Evolutionary conservation across 1,140 invertebrate species (phyloP), one percentile per base, ranked within the genome.

Genomic region (Coelopa frigida): DNA sequence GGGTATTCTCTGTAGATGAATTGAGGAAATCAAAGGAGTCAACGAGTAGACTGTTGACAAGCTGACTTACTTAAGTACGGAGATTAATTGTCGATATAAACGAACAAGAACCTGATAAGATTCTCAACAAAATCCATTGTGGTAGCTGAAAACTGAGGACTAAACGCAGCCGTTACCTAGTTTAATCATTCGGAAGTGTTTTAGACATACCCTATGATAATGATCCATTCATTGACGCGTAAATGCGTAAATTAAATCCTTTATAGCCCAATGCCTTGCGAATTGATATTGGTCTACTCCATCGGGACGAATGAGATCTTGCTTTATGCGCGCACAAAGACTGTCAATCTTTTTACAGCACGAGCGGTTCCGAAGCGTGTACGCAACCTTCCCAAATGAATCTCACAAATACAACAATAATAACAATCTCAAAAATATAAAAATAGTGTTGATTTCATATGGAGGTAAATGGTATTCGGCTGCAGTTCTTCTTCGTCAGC

Each of bases 321-420:
- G 75, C 55, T 77, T 73, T 3, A 78, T 75, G 50, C 79, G 75
- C 3, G 76, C 78, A 50, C 78, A 80, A 45, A 81, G 70, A 4
- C 76, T 78, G 52, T 81, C 77, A 45, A 82, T 79, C 55, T 81
- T 81, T 58, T 79, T 78, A 53, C 80, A 81, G 50, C 79, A 81
- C 1, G 79, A 79, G 51, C 78, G 71, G 51, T 79, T 77, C 26
- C 77, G 73, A 56, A 81, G 78, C 11, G 73, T 61, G 21, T 75
- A 74, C 1, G 78, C 78, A 48, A 82, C 74, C 33, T 75, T 75
- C 57, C 80, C 78, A 40, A n/a, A n/a, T n/a, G n/a, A n/a, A n/a
- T n/a, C n/a, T n/a, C n/a, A n/a, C n/a, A n/a, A n/a, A n/a, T n/a
- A n/a, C n/a, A n/a, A n/a, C n/a, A n/a, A n/a, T n/a, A n/a, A n/a